Conservation (phyloP, 2,113 vertebrate genomes). For the Galeopterus variegatus region DNA sequence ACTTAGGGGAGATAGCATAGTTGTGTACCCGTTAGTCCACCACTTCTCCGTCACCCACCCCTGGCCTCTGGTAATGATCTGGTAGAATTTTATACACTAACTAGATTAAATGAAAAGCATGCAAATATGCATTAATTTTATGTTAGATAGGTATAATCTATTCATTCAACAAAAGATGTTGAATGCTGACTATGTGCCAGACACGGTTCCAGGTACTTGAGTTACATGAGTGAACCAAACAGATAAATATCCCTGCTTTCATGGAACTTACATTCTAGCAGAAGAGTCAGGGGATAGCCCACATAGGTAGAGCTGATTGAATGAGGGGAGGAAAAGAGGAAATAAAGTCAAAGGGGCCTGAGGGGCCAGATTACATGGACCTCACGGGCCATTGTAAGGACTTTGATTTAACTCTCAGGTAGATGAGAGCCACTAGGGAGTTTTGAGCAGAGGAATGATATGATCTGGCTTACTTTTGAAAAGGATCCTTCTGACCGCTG, state of each 20-base stretch:
- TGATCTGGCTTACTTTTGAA: background rate
- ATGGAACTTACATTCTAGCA: background rate
- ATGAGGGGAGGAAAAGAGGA: background rate
- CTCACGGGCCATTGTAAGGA: background rate
- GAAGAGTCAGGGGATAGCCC: background rate
- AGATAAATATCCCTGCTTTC: background rate
- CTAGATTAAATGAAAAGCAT: conserved; percentile 28
- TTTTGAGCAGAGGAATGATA: background rate
- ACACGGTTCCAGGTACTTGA: background rate
- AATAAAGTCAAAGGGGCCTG: background rate
- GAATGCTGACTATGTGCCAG: background rate
- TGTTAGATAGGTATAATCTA: background rate
- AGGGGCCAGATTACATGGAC: background rate
- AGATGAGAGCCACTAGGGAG: background rate
- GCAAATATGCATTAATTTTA: background rate
- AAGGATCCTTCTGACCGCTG: background rate
- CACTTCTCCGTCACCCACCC: too few species aligned
- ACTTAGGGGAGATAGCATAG: too few species aligned
- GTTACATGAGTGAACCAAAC: background rate
- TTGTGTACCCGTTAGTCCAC: too few species aligned
- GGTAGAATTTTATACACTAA: background rate
- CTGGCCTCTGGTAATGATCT: background rate
- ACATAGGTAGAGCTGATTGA: background rate
- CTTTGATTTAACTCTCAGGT: background rate
- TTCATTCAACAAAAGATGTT: background rate